phyloP scores from a whole-genome alignment of 2,888 invertebrate species.

The Phalera bucephala region DNA sequence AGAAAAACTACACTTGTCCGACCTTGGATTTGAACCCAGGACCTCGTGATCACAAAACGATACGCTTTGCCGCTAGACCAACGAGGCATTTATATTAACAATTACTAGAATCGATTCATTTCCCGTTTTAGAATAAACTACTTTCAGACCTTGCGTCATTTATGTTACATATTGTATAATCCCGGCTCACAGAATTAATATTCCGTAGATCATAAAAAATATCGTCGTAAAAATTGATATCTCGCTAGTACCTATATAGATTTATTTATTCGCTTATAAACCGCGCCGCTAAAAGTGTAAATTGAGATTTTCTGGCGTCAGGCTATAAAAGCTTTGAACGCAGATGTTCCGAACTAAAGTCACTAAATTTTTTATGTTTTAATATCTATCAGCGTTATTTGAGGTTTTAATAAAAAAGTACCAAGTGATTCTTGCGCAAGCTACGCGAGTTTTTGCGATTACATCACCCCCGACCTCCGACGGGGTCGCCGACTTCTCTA shows the following conservation, averaged over 20 bases:
- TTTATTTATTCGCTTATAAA: background rate
- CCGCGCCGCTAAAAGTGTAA: background rate
- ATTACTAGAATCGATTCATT: too few species aligned
- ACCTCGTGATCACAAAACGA: too few species aligned
- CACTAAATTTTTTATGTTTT: background rate
- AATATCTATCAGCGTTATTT: background rate
- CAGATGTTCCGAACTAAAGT: background rate
- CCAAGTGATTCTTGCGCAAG: background rate
- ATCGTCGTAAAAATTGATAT: background rate
- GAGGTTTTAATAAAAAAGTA: conserved; percentile 4
- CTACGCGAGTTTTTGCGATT: conserved; percentile 8
- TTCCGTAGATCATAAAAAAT: background rate
- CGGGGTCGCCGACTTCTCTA: conserved; percentile 3
- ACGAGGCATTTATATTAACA: too few species aligned
- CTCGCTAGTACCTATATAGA: background rate
- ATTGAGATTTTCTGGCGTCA: background rate
- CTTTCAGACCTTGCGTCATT: too few species aligned
- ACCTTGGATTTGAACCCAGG: too few species aligned
- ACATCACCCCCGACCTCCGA: conserved; percentile 8
- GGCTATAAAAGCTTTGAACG: background rate
- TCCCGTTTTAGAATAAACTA: too few species aligned
- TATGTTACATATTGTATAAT: too few species aligned
- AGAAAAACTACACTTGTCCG: too few species aligned
- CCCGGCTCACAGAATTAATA: too few species aligned
- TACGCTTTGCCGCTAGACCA: too few species aligned